These are phyloP conservation scores for Odontocerum albicorne DNA, from an alignment of 2,888 invertebrate genomes.

Conservation along the genomic window DNA sequence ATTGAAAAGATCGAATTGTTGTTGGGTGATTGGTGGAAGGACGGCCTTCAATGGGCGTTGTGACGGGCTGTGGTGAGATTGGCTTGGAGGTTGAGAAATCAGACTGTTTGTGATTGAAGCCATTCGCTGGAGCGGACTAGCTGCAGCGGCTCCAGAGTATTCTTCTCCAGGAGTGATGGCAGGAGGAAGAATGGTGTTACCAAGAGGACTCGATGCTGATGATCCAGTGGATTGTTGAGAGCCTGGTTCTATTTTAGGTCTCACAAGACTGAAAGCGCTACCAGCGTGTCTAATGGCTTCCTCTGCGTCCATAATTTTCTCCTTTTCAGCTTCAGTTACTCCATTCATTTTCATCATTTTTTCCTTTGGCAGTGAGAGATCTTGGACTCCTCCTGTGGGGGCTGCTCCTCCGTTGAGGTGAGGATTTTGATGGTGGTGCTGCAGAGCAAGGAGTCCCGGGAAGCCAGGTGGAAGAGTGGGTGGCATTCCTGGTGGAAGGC, in stretches of 20 bases:
- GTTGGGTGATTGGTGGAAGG: constrained; percentile 96
- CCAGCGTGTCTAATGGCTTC: constrained; percentile 76
- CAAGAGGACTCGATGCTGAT: constrained; percentile 81
- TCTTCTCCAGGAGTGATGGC: constrained; percentile 81
- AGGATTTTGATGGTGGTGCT: constrained; percentile 58
- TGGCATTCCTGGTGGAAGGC: constrained; percentile 40
- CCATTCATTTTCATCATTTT: constrained; percentile 66
- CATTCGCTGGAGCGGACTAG: constrained; percentile 95
- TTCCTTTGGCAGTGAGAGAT: constrained; percentile 82
- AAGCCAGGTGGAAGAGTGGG: constrained; percentile 58
- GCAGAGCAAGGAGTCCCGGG: constrained; percentile 71
- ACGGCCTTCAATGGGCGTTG: constrained; percentile 94
- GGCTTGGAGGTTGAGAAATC: constrained; percentile 86
- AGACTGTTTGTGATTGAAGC: constrained; percentile 97
- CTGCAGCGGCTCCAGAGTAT: constrained; percentile 77
- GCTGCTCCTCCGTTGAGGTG: constrained; percentile 64
- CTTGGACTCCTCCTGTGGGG: constrained; percentile 69
- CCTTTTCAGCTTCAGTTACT: constrained; percentile 69
- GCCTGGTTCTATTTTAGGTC: constrained; percentile 83
- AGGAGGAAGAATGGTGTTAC: constrained; percentile 84
- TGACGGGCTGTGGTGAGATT: constrained; percentile 79
- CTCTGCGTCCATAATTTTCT: constrained; percentile 61
- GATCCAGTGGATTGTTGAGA: constrained; percentile 70
- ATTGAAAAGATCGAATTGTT: constrained; percentile 97
- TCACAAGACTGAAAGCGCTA: constrained; percentile 85